These are phyloP conservation scores for Drosophila fulvimacula DNA, from an alignment of 2,888 invertebrate genomes.

Conservation along the genomic window DNA sequence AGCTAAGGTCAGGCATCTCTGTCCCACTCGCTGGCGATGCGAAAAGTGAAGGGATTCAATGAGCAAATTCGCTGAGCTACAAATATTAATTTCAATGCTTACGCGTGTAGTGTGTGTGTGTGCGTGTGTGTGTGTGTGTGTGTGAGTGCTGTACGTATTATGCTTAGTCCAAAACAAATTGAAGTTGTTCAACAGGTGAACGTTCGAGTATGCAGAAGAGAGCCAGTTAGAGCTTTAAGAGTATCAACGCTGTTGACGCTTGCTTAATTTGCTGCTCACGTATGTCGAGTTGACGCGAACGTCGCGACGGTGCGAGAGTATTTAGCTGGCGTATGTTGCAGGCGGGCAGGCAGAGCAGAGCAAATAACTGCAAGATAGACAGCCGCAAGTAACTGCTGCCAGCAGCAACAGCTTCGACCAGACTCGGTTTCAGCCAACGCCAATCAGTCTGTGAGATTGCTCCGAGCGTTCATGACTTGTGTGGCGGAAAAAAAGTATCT, in stretches of 20 bases:
- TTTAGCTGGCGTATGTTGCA: conserved; percentile 35
- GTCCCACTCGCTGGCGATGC: conserved; percentile 16
- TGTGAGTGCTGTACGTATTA: conserved; percentile 32
- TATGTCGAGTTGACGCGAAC: conserved; percentile 28
- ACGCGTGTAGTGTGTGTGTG: conserved; percentile 27
- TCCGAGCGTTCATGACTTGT: conserved; percentile 57
- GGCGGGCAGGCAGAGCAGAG: conserved; percentile 22
- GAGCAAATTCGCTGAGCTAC: conserved; percentile 43
- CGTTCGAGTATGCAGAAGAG: conserved; percentile 59
- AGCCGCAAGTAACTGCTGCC: conserved; percentile 30
- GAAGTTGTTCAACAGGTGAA: conserved; percentile 65
- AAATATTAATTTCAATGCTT: conserved; percentile 41
- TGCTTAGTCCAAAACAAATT: conserved; percentile 60
- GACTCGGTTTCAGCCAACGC: conserved; percentile 51
- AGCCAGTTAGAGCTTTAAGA: conserved; percentile 38
- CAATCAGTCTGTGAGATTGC: conserved; percentile 72
- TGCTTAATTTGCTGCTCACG: conserved; percentile 75
- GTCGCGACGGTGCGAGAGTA: conserved; percentile 44
- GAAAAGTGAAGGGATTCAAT: conserved; percentile 75
- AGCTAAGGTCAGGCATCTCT: conserved; percentile 38
- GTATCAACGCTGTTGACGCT: conserved; percentile 33
- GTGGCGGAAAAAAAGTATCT: conserved; percentile 21
- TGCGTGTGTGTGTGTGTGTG: conserved; percentile 7
- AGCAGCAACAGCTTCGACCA: conserved; percentile 40
- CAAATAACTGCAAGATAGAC: conserved; percentile 57